Evolutionary conservation across 1,140 invertebrate genomes (phyloP), one percentile per base, ranked within the genome.

Genomic region (Nephila pilipes): DNA sequence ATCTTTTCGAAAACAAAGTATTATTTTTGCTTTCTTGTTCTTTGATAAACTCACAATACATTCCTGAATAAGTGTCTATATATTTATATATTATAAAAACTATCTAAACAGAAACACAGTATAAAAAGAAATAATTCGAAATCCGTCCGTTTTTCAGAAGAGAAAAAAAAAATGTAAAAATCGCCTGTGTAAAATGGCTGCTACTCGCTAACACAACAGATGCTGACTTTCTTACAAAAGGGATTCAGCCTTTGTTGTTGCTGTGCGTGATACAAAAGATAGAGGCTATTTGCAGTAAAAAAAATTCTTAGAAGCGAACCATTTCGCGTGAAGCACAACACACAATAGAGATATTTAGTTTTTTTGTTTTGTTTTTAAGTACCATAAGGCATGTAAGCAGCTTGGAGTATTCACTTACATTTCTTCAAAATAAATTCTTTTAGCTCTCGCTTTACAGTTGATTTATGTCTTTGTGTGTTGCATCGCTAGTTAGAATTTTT

Each of bases 31-130:
- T 20, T 87, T 87, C 58, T 87, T 60, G 18, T 87, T 87, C 85
- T 87, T 87, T 63, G 57, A 60, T 63, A 87, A 87, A 36, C 85
- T 87, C 46, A n/a, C 54, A 87, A 87, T 20, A 63, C 85, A 60
- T 87, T 60, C 29, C 14, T 32, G 29, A 81, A 46, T 54, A 60
- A 63, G 22, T 38, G 25, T n/a, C 1, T 36, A 29, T 87, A 36
- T 63, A 63, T 87, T 54, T 81, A 81, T 81, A 63, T 57, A 54
- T 83, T 60, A 87, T 36, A 87, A 87, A 87, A 87, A 63, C 55
- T 87, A 18, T 87, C 58, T 63, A 87, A 83, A 87, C 57, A 57
- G 16, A 0, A 60, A 36, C 22, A 87, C 25, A 87, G 63, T 32
- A 60, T 18, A 87, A 87, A 38, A 60, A 54, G 46, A 32, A 87